Evolutionary conservation across 2,797 vertebrate genomes (phyloP).

Genomic region (Masticophis lateralis): DNA sequence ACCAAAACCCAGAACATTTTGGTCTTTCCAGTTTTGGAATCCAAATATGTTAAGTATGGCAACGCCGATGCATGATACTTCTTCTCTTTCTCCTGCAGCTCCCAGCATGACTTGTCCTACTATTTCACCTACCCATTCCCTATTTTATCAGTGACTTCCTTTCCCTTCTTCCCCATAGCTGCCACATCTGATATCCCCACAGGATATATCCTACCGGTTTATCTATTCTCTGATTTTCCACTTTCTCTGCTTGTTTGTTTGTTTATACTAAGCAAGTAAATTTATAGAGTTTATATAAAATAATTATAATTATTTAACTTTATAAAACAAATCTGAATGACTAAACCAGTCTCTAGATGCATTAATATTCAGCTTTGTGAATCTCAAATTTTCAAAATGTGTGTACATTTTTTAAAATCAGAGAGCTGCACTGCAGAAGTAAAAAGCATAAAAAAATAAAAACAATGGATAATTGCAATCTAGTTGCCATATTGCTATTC

Average conservation of each 20-base stretch:
- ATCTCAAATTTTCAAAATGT: constrained; percentile 26
- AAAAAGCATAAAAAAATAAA: neutral
- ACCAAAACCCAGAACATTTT: neutral
- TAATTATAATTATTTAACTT: neutral
- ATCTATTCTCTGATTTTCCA: neutral
- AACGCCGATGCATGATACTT: neutral
- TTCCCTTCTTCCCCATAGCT: neutral
- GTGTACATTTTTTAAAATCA: neutral
- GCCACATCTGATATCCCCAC: neutral
- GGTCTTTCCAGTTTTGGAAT: neutral
- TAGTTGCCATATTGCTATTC: neutral
- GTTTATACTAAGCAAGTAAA: neutral
- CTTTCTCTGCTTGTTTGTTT: neutral
- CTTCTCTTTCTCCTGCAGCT: neutral
- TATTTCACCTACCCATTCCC: neutral
- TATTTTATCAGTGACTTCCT: neutral
- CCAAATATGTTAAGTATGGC: neutral
- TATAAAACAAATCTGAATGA: constrained; percentile 4
- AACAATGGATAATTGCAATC: neutral
- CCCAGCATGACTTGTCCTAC: neutral
- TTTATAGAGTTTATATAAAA: neutral
- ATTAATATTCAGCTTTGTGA: constrained; percentile 28
- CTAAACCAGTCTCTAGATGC: constrained; percentile 23
- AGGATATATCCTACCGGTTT: neutral
- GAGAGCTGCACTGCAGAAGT: neutral